Conservation (phyloP, 2,888 invertebrate species). For the Thymelicus lineola region DNA sequence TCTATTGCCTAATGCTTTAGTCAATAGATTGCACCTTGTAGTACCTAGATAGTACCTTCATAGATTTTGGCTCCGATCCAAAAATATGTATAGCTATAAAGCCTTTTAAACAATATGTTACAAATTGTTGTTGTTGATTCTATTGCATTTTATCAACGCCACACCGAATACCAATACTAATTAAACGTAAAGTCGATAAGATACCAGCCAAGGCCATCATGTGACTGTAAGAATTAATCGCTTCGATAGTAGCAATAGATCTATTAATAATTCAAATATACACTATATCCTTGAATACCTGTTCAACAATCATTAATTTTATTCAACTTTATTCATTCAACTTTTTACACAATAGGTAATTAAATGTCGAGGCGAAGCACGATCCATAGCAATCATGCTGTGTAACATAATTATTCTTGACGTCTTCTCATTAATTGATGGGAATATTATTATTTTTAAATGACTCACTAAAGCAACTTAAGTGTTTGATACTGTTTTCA, state of each 20-base stretch:
- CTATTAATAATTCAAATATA: constrained; percentile 34
- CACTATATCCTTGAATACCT: constrained; percentile 34
- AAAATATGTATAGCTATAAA: too few relatives aligned
- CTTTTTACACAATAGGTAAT: constrained; percentile 42
- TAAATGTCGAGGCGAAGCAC: constrained; percentile 40
- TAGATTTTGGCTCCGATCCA: too few relatives aligned
- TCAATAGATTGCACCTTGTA: too few relatives aligned
- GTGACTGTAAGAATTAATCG: constrained; percentile 26
- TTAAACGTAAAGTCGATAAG: constrained; percentile 11
- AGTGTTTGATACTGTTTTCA: too few relatives aligned
- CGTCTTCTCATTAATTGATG: constrained; percentile 17
- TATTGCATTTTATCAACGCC: background rate
- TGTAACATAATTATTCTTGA: constrained; percentile 43
- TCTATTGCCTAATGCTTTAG: too few relatives aligned
- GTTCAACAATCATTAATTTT: constrained; percentile 34
- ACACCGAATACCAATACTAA: background rate
- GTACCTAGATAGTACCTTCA: too few relatives aligned
- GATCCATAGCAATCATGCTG: constrained; percentile 39
- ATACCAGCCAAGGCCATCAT: constrained; percentile 19
- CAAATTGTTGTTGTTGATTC: background rate
- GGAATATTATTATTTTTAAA: too few relatives aligned
- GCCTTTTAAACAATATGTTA: background rate
- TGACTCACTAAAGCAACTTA: too few relatives aligned
- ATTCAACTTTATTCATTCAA: constrained; percentile 32
- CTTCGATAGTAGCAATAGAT: constrained; percentile 25